Conservation (phyloP, 2,113 vertebrate species). For the Malurus cyaneus region DNA sequence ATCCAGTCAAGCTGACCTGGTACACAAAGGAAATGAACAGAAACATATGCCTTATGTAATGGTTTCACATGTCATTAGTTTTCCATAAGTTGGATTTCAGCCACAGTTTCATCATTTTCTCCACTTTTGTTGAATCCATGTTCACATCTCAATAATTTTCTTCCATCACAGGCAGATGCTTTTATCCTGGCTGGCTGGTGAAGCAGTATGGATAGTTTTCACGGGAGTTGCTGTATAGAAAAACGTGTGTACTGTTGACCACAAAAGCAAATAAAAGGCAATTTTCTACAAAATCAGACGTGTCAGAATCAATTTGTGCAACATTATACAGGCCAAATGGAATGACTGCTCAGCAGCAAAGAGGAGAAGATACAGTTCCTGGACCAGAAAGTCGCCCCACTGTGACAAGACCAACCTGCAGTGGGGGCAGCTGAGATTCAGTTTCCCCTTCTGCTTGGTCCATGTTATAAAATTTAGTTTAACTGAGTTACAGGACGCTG, state of each 20-base stretch:
- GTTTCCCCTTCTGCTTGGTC: not conserved
- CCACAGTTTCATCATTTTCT: slow-evolving; percentile 16
- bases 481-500: not conserved
- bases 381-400: not conserved
- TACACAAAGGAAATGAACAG: slow-evolving; percentile 31
- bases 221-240: not conserved
- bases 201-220: not conserved
- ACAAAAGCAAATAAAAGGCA: not conserved
- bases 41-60: slow-evolving; percentile 11
- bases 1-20: not conserved
- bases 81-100: not conserved
- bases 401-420: not conserved
- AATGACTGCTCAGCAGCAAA: not conserved
- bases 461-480: not conserved
- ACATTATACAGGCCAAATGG: not conserved
- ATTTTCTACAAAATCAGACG: not conserved
- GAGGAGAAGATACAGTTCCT: not conserved
- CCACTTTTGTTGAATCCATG: slow-evolving; percentile 1
- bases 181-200: not conserved
- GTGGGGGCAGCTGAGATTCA: not conserved
- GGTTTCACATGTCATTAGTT: slow-evolving; percentile 11
- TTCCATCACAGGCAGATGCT: not conserved
- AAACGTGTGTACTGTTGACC: not conserved
- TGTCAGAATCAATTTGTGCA: not conserved
- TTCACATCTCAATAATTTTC: slow-evolving; percentile 16